Base-by-base conservation (phyloP, 2,888 invertebrate genomes). In the Phorcus lineatus region DNA sequence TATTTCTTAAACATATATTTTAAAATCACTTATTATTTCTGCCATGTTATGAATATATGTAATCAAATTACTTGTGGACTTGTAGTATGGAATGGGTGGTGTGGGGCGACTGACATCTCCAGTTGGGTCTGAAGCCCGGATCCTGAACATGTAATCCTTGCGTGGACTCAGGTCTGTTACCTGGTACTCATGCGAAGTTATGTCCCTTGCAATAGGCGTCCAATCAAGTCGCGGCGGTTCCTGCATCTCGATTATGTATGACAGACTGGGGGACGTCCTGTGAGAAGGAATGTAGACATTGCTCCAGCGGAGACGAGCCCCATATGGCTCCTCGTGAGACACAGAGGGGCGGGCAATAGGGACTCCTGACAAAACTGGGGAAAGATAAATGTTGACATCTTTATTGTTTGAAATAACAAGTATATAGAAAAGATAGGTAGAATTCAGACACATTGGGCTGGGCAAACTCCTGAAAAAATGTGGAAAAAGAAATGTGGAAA, bases 81-180 rank as follows among this genome's bases (percentile, higher is more conserved):
- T 87, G 82, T 88, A 89, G 83, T 87, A 89, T 13, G 90, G 88
- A 47, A 90, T 84, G 9, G 96, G 97, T 0, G 98, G 98, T 78
- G 98, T 98, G 0, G 99, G 99, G 91, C 99, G 99, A 93, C 97
- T 98, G 86, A 98, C 95, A 67, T 99, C 99, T 92, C 97, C 97
- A 77, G 86, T 84, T 47, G 86, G 86, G 94, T 98, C 98, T 92
- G 98, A 98, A 1, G 99, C 99, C 28, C 99, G 95, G 62, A 99
- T 96, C 82, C 99, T 95, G 94, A 99, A 98, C 93, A 96, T 96
- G 94, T 99, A 99, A 94, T 99, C 98, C 87, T 97, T 95, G 94
- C 97, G 97, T 0, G 99, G 98, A 91, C 97, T 96, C 83, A 99
- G 88, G 53, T 91, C 89, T 6, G 86, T 87, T 53, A 92, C 85